Conservation (phyloP, 2,797 vertebrate genomes). For the Enteromius mattozi region DNA sequence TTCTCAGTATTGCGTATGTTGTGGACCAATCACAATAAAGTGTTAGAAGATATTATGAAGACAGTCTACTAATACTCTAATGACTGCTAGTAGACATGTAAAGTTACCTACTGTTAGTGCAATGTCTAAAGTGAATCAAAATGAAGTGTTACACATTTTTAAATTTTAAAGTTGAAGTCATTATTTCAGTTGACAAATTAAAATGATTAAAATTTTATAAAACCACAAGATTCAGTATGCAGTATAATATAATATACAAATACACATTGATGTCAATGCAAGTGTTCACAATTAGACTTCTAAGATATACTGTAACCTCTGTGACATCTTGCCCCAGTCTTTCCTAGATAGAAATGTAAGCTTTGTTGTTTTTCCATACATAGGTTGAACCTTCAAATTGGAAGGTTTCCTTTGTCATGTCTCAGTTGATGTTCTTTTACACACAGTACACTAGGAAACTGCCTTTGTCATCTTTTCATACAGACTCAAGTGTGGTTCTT, state of each 20-base stretch:
- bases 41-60: no score
- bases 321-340: neutral
- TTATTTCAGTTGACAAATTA: neutral
- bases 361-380: neutral
- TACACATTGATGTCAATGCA: neutral
- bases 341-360: neutral
- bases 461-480: conserved; percentile 20
- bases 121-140: no score
- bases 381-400: neutral
- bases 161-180: neutral
- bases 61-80: no score
- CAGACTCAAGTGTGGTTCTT: neutral
- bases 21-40: no score
- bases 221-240: no score
- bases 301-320: neutral
- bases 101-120: no score
- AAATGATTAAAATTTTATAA: neutral
- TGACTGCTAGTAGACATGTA: no score
- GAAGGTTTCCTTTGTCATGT: neutral
- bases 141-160: no score
- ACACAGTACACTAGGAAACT: neutral
- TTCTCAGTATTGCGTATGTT: no score
- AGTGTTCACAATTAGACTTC: neutral
- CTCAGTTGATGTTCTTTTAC: neutral
- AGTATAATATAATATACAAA: no score